These are phyloP conservation scores for Psittacula derbiana DNA, from an alignment of 2,797 vertebrate genomes.

Conservation along the genomic window DNA sequence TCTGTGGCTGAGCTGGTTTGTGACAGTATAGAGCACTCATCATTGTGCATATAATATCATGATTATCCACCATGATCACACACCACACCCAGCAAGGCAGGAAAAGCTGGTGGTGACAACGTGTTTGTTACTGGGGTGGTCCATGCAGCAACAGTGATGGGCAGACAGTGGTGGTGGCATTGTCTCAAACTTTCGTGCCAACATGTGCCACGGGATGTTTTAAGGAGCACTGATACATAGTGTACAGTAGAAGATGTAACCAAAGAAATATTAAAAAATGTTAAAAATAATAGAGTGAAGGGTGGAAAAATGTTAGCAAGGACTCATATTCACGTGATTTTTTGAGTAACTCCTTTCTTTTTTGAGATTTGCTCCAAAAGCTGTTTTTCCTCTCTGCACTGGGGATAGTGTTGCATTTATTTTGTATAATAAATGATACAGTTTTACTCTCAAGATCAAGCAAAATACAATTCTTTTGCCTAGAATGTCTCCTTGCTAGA, in stretches of 20 bases:
- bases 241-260: neutral
- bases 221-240: neutral
- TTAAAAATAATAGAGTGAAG: neutral
- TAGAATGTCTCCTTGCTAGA: neutral
- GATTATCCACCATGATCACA: neutral
- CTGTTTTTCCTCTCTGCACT: neutral
- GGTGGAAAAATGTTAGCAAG: neutral
- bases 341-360: neutral
- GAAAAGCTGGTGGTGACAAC: neutral
- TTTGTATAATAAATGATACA: neutral
- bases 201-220: neutral
- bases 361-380: neutral
- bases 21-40: neutral
- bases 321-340: neutral
- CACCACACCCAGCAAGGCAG: neutral
- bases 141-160: neutral
- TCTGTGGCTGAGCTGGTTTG: neutral
- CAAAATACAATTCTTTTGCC: neutral
- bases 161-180: neutral
- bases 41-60: accelerated
- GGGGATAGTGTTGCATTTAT: neutral
- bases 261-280: neutral
- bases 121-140: neutral
- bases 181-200: neutral
- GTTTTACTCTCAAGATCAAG: neutral